Evolutionary conservation across 2,797 vertebrate genomes (phyloP).

Genomic region (Apogon hyalosoma): DNA sequence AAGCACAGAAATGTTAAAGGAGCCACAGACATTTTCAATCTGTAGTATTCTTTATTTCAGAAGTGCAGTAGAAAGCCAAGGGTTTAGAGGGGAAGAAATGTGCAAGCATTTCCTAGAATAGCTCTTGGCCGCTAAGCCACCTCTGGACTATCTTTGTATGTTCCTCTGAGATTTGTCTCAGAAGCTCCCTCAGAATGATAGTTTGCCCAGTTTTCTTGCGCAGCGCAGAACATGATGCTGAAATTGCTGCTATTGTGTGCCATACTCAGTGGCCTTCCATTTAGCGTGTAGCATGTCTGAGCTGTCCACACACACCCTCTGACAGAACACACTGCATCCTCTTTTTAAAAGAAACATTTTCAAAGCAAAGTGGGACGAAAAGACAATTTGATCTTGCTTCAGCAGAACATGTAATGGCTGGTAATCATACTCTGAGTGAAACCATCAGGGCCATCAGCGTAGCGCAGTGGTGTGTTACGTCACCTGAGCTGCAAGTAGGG

Average conservation of each 20-base stretch:
- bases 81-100: conserved; percentile 76
- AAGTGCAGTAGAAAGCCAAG: conserved; percentile 65
- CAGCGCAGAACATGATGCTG: conserved; percentile 59
- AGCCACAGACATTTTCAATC: conserved; percentile 55
- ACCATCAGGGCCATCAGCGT: conserved; percentile 65
- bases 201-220: conserved; percentile 74
- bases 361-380: conserved; percentile 41
- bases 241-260: conserved; percentile 71
- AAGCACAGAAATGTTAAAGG: conserved; percentile 54
- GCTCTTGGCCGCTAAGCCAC: conserved; percentile 81
- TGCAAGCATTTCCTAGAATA: conserved; percentile 82
- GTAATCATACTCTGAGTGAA: conserved; percentile 69
- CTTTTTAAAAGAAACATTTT: conserved; percentile 46
- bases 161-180: conserved; percentile 81
- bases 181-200: conserved; percentile 78
- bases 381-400: conserved; percentile 49
- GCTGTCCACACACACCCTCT: conserved; percentile 55
- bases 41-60: conserved; percentile 64
- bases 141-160: conserved; percentile 81
- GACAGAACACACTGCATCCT: conserved; percentile 46
- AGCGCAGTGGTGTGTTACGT: conserved; percentile 62
- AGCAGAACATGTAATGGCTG: conserved; percentile 54
- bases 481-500: conserved; percentile 70
- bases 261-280: conserved; percentile 32
- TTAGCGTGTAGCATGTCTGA: conserved; percentile 38